These are phyloP conservation scores for Actenoides hombroni DNA, from an alignment of 2,113 vertebrate genomes.

Conservation along the genomic window DNA sequence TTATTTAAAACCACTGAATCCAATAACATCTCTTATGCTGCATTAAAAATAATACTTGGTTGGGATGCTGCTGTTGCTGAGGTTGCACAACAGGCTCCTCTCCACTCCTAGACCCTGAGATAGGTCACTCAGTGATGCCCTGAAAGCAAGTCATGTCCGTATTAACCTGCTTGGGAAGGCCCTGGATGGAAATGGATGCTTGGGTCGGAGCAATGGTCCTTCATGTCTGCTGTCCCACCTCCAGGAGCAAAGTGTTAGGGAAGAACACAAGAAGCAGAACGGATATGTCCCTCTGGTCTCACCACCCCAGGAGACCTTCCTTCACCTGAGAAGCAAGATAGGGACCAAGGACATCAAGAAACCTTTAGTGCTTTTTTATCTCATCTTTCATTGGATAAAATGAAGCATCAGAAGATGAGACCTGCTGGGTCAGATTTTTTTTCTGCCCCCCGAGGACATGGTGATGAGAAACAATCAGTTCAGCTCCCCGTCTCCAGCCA, in stretches of 20 bases:
- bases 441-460: background rate
- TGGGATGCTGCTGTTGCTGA: background rate
- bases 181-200: background rate
- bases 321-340: background rate
- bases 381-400: background rate
- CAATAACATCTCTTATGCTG: background rate
- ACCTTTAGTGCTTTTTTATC: background rate
- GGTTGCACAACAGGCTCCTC: background rate
- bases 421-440: background rate
- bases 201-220: fast-evolving
- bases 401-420: background rate
- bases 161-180: background rate
- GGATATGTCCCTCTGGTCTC: background rate
- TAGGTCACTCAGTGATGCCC: background rate
- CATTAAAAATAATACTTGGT: background rate
- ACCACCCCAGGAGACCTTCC: background rate
- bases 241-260: background rate
- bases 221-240: background rate
- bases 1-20: background rate
- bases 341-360: background rate
- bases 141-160: fast-evolving
- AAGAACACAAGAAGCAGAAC: background rate
- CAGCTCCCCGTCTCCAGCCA: background rate
- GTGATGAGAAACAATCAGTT: background rate
- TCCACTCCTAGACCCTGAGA: background rate